Percentiles rank a stretch among this genome's conserved stretches.
Evolutionary conservation across 2,888 invertebrate genomes (phyloP).

Genomic region (Prenolepis imparis): DNA sequence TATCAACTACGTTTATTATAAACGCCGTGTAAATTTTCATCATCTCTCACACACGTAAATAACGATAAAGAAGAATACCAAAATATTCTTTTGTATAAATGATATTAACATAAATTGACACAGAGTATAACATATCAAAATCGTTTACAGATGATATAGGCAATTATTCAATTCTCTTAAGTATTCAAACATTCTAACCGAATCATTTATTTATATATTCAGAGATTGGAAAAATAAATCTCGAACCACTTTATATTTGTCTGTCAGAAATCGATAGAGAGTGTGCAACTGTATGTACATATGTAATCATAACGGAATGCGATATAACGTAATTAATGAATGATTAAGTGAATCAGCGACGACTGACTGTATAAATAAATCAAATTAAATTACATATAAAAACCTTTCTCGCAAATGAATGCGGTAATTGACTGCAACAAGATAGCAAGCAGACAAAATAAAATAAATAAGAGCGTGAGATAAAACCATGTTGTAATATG

Average conservation of each 20-base stretch:
- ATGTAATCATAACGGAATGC: slow-evolving; percentile 33
- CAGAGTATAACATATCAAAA: not conserved
- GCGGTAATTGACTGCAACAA: slow-evolving; percentile 11
- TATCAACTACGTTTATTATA: slow-evolving; percentile 5
- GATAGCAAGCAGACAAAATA: not conserved
- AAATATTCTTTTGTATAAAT: slow-evolving; percentile 16
- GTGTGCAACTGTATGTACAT: slow-evolving; percentile 30
- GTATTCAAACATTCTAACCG: not conserved
- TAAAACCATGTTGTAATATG: slow-evolving; percentile 13
- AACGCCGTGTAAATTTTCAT: slow-evolving; percentile 42
- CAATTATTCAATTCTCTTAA: not conserved
- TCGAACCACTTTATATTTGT: not conserved
- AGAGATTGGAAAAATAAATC: slow-evolving; percentile 12
- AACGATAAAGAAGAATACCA: slow-evolving; percentile 15
- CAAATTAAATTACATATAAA: slow-evolving; percentile 43
- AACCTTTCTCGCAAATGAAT: slow-evolving; percentile 20
- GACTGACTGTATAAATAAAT: slow-evolving; percentile 45
- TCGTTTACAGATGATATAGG: not conserved
- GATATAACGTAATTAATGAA: slow-evolving; percentile 51
- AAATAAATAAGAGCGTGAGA: slow-evolving; percentile 19
- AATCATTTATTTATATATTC: slow-evolving; percentile 1
- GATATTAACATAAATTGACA: slow-evolving; percentile 5
- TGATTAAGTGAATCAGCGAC: slow-evolving; percentile 36
- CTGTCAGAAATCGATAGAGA: slow-evolving; percentile 18
- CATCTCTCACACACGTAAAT: not conserved